Base-by-base conservation (phyloP, 1,140 invertebrate species). In the Drosophila tsacasi region DNA sequence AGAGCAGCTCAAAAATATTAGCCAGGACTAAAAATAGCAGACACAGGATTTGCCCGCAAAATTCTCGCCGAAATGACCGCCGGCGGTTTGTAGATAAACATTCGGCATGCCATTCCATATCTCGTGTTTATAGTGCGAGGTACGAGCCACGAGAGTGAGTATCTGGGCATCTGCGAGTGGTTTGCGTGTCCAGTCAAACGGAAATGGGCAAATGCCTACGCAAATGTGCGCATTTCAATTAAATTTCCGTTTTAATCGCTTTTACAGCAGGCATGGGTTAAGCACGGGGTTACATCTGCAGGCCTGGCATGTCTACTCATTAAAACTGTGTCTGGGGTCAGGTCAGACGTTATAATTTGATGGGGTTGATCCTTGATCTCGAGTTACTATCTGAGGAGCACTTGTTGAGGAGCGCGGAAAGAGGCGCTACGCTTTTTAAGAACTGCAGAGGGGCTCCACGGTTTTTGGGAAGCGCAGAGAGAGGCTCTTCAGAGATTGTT, bases 221-320 rank as follows among this genome's bases (percentile, higher is more conserved):
- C 79, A 82, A 85, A 79, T 66, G 74, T 68, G 83, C 75, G 75
- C 60, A 80, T 90, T 90, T 90, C 85, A 90, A 90, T 90, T 90
- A 90, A 85, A 90, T 78, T 82, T 81, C 52, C 65, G 71, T 90
- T 90, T 90, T 90, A 90, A 90, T 90, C 85, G 84, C 81, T 79
- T 90, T 90, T 89, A 52, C 69, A 61, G 46, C 12, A 21, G 12
- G 27, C 44, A n/a, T 21, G 37, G 62, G 66, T 44, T 55, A 71
- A 71, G 63, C 39, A 23, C 10, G 64, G 67, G 67, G 37, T 68
- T 39, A 67, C 39, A 35, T 19, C 17, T 30, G 21, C 47, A 39
- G 27, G 40, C 15, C 19, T 4, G 46, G 6, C 35, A 40, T 60
- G 35, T n/a, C 19, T 15, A 9, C 52, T 73, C 71, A 73, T 74